Evolutionary conservation across 1,140 invertebrate genomes (phyloP).

Genomic region (Drosophila mayri): DNA sequence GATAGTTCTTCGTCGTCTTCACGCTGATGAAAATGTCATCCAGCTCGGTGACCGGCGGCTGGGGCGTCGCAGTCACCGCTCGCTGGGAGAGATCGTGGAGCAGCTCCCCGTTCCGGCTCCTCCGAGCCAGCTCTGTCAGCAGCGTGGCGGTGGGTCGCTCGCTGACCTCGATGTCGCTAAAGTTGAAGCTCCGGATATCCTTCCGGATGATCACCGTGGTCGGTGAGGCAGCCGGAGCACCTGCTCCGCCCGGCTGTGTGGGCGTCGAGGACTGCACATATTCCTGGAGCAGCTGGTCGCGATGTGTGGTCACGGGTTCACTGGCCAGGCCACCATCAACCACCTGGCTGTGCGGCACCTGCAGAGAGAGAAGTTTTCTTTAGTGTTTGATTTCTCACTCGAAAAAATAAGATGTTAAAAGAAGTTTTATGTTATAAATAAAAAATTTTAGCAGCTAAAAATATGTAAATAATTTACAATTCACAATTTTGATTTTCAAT

Average conservation of each 20-base stretch:
- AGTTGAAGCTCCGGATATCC: conserved; percentile 84
- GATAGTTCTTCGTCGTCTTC: conserved; percentile 96
- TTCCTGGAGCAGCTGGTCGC: conserved; percentile 55
- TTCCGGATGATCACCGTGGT: conserved; percentile 77
- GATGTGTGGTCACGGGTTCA: conserved; percentile 62
- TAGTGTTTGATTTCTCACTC: conserved; percentile 1
- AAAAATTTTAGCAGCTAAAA: too few relatives aligned
- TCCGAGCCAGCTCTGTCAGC: conserved; percentile 67
- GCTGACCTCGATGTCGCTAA: conserved; percentile 81
- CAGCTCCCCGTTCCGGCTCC: conserved; percentile 77
- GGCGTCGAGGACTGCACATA: conserved; percentile 54
- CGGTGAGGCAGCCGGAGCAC: conserved; percentile 45
- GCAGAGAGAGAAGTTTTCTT: conserved; percentile 6
- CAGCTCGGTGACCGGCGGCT: conserved; percentile 89
- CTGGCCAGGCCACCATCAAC: conserved; percentile 48
- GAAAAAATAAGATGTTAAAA: neutral
- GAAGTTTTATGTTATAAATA: too few relatives aligned
- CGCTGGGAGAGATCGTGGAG: conserved; percentile 79
- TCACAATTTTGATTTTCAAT: too few relatives aligned
- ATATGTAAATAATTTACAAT: neutral
- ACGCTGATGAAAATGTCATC: conserved; percentile 97
- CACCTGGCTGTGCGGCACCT: conserved; percentile 52
- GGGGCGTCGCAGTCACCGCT: conserved; percentile 86
- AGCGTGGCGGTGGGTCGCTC: conserved; percentile 70
- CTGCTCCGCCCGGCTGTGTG: conserved; percentile 53